Percentiles rank a stretch among this genome's conserved stretches.
These are phyloP conservation scores for Syngnathus rostellatus DNA, from an alignment of 2,797 vertebrate genomes.

Conservation along the genomic window DNA sequence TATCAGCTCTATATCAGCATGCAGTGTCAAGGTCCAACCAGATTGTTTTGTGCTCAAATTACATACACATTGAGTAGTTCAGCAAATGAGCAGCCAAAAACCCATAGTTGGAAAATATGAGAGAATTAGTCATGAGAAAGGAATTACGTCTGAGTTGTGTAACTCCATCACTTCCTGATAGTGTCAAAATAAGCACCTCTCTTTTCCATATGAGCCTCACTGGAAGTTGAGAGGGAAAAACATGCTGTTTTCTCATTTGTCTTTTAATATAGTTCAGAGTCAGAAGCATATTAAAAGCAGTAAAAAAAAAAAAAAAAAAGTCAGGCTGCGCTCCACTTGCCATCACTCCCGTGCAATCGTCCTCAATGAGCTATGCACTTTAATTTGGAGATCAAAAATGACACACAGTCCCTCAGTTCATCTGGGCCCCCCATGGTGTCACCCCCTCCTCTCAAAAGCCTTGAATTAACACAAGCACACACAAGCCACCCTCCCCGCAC, in stretches of 20 bases:
- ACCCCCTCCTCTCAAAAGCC: constrained; percentile 39
- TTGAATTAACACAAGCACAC: constrained; percentile 62
- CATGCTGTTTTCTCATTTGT: constrained; percentile 16
- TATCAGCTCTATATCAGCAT: not conserved
- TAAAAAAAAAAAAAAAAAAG: no score
- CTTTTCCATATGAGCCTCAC: constrained; percentile 20
- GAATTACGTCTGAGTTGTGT: constrained; percentile 16
- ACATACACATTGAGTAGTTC: not conserved
- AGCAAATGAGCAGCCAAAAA: constrained; percentile 1
- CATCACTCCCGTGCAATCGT: constrained; percentile 34
- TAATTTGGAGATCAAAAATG: constrained; percentile 68
- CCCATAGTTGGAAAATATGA: constrained; percentile 12
- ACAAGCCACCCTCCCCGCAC: constrained; percentile 32
- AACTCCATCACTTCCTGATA: constrained; percentile 16
- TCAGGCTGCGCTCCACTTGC: constrained; percentile 8
- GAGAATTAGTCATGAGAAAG: constrained; percentile 14
- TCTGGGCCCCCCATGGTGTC: constrained; percentile 53
- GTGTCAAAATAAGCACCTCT: constrained; percentile 21
- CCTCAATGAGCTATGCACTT: constrained; percentile 33
- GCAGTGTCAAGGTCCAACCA: not conserved
- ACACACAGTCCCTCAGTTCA: constrained; percentile 50
- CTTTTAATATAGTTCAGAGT: not conserved
- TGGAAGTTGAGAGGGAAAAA: constrained; percentile 20
- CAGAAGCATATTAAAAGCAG: constrained; percentile 1
- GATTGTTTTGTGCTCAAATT: not conserved